Base-by-base conservation (phyloP, 2,888 invertebrate genomes). In the Celastrina argiolus region DNA sequence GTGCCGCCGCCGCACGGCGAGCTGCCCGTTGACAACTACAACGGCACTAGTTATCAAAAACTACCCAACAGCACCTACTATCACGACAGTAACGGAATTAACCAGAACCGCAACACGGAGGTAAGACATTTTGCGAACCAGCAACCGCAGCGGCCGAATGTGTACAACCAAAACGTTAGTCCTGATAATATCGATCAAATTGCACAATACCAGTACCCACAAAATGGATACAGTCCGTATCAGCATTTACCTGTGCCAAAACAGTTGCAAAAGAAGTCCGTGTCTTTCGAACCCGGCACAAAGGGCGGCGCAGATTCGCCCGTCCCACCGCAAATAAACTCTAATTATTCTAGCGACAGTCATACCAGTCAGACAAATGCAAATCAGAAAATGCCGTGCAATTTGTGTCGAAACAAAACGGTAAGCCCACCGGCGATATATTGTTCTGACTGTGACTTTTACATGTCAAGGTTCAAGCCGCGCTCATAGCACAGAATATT, bases 401-500 rank as follows among this genome's bases (percentile, higher is more conserved):
- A 96, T 85, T 92, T 98, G 74, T 98, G 98, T 85, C 93, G 97
- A 68, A 97, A 97, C 82, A 96, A 97, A 78, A 93, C 94, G 70
- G 95, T 97, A 18, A 93, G 92, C 63, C 93, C 95, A 16, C 95
- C 97, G 14, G 94, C 95, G 41, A 93, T 95, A 74, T 98, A 97
- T 81, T 98, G 98, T 85, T 92, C 94, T 64, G 97, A 98, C 85
- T 98, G 98, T 87, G 97, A 97, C 81, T 97, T 96, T 88, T 98
- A 98, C 80, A 95, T 98, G 95, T 96, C 96, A 70, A 92, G 95
- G 78, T 96, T 96, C 83, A 94, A 95, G 78, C 95, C 94, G 56
- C 92, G 93, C 74, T 92, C 92, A 76, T 93, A 89, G 84, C 75
- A 70, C 66, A n/a, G 42, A 59, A 58, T 41, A 66, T 45, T 45